A percentile compares a stretch with the other conserved stretches of the same genome.
These are phyloP conservation scores for Steinernema feltiae DNA, from an alignment of 1,140 invertebrate species.

Conservation along the genomic window DNA sequence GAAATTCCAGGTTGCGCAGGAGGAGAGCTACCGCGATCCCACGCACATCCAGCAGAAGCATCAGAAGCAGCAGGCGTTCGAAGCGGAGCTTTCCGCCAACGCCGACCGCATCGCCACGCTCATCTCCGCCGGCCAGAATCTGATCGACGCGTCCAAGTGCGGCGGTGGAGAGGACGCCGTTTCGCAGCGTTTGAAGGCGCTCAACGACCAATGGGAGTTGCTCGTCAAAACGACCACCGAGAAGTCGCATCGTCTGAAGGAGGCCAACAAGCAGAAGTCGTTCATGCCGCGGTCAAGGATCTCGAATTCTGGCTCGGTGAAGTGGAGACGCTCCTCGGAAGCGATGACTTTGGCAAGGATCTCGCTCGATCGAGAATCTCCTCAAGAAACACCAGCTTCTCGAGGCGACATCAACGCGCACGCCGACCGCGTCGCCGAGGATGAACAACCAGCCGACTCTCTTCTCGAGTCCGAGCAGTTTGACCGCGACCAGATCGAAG, in stretches of 20 bases:
- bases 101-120: slow-evolving; percentile 92
- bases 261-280: slow-evolving; percentile 95
- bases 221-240: slow-evolving; percentile 94
- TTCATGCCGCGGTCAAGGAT: slow-evolving; percentile 98
- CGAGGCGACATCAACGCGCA: slow-evolving; percentile 82
- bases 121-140: slow-evolving; percentile 86
- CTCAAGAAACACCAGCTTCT: slow-evolving; percentile 93
- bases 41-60: slow-evolving; percentile 66
- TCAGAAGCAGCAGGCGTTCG: slow-evolving; percentile 99
- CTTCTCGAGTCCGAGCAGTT: slow-evolving; percentile 89
- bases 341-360: slow-evolving; percentile 96
- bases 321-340: slow-evolving; percentile 86
- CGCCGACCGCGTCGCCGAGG: slow-evolving; percentile 81
- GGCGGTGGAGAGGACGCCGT: slow-evolving; percentile 63
- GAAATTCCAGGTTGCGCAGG: slow-evolving; percentile 77
- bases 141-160: slow-evolving; percentile 68
- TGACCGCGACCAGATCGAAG: slow-evolving; percentile 82
- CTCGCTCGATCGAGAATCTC: slow-evolving; percentile 96
- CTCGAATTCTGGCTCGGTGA: slow-evolving; percentile 99
- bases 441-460: slow-evolving; percentile 86
- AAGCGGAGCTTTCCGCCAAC: slow-evolving; percentile 95
- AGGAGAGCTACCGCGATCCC: slow-evolving; percentile 86
- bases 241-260: slow-evolving; percentile 93
- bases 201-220: slow-evolving; percentile 97
- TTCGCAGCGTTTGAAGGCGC: slow-evolving; percentile 73